Evolutionary conservation across 2,113 vertebrate species (phyloP).

Genomic region (Stictonetta naevosa): DNA sequence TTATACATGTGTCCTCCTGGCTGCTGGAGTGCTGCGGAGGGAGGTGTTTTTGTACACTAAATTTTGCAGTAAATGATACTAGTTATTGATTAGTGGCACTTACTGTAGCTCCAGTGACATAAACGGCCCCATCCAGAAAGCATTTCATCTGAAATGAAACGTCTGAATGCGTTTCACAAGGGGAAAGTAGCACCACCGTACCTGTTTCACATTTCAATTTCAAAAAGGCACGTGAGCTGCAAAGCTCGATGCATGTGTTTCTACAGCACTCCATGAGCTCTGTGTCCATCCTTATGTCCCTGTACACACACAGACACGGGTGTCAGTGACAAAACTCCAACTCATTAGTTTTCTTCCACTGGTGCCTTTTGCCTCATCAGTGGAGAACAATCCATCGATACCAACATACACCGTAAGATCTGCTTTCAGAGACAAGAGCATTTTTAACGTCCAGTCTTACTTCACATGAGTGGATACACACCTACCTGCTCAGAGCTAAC

Average conservation of each 20-base stretch:
- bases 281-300: accelerated
- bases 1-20: neutral
- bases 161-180: neutral
- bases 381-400: neutral
- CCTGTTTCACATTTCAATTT: neutral
- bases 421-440: neutral
- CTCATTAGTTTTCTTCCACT: neutral
- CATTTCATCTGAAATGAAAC: neutral
- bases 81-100: neutral
- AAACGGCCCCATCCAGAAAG: neutral
- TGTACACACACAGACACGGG: neutral
- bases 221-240: neutral
- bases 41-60: neutral
- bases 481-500: neutral
- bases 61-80: neutral
- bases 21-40: neutral
- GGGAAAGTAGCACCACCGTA: neutral
- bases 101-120: neutral
- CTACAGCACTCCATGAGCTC: accelerated
- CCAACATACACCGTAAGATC: neutral
- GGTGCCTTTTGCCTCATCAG: neutral
- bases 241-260: neutral
- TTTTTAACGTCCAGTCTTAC: neutral
- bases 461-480: neutral
- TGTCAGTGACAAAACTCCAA: neutral